Percentiles rank a stretch among this genome's conserved stretches.
phyloP scores from a whole-genome alignment of 2,113 vertebrate genomes.

The Hepsetus odoe region DNA sequence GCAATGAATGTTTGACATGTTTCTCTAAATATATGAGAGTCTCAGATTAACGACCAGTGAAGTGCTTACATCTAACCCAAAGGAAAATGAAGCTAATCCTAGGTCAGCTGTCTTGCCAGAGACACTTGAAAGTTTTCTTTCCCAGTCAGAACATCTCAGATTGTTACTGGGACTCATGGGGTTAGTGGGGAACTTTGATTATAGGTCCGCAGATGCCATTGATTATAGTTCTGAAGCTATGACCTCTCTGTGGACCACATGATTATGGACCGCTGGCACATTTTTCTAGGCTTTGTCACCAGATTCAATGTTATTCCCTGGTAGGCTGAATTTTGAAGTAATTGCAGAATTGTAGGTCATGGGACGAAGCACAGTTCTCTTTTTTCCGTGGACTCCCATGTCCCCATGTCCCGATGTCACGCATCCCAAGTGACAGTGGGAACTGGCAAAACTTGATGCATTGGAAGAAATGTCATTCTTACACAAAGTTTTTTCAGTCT shows the following conservation, averaged over 20 bases:
- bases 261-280: slow-evolving; percentile 15
- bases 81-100: not conserved
- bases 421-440: not conserved
- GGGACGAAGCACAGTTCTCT: not conserved
- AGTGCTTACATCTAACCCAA: not conserved
- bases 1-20: not conserved
- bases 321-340: slow-evolving; percentile 1
- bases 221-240: not conserved
- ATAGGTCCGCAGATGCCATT: slow-evolving; percentile 5
- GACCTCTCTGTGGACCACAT: not conserved
- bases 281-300: not conserved
- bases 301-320: not conserved
- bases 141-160: not conserved
- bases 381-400: not conserved
- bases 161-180: not conserved
- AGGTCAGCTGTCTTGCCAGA: not conserved
- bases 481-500: not conserved
- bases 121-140: not conserved
- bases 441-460: not conserved
- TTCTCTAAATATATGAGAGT: not conserved
- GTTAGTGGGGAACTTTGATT: slow-evolving; percentile 29
- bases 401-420: no score
- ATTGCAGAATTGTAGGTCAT: not conserved
- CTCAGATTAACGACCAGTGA: not conserved
- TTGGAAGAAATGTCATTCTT: not conserved